phyloP scores from a whole-genome alignment of 2,888 invertebrate genomes.

The Keiferia lycopersicella region DNA sequence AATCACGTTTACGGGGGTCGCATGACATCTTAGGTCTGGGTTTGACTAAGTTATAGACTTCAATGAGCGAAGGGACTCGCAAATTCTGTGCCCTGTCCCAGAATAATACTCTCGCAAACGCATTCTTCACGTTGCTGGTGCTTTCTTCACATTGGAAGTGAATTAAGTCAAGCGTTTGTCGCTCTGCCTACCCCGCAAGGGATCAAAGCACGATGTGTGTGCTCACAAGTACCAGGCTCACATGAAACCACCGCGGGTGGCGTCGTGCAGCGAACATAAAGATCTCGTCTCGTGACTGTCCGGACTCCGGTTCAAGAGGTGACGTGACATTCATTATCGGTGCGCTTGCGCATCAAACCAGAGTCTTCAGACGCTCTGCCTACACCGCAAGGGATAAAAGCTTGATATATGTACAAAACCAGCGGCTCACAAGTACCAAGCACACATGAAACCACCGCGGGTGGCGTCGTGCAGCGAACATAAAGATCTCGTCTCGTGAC shows the following conservation, averaged over 20 bases:
- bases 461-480: slow-evolving; percentile 41
- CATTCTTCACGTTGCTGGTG: no score
- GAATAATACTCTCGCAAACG: no score
- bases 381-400: no score
- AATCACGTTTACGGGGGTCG: no score
- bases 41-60: no score
- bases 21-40: no score
- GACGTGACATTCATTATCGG: slow-evolving; percentile 33
- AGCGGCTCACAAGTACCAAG: slow-evolving; percentile 40
- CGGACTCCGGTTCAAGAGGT: slow-evolving; percentile 37
- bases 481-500: slow-evolving; percentile 35
- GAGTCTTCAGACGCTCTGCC: no score
- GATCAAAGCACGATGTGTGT: neutral
- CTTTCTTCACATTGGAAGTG: no score
- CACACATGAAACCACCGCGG: slow-evolving; percentile 45
- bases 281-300: slow-evolving; percentile 33
- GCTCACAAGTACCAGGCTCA: slow-evolving; percentile 43
- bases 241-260: slow-evolving; percentile 48
- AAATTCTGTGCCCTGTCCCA: no score
- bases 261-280: slow-evolving; percentile 37
- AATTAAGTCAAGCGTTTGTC: no score
- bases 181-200: no score
- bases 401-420: neutral
- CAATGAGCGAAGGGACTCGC: no score
- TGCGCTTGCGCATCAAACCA: neutral